These are phyloP conservation scores for Megaceryle torquata DNA, from an alignment of 2,113 vertebrate genomes.

Conservation along the genomic window DNA sequence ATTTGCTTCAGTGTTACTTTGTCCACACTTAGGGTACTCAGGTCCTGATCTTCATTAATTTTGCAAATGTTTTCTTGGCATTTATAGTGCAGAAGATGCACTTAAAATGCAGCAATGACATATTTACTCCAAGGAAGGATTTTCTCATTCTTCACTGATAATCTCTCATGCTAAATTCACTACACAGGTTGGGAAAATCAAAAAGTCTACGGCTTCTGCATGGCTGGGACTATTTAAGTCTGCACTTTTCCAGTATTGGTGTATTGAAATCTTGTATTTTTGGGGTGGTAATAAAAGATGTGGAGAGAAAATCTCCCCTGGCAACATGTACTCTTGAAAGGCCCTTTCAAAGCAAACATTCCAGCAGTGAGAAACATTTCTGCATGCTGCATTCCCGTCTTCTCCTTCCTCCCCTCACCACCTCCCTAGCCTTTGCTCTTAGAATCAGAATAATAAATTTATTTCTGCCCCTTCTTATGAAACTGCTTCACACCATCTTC, in stretches of 20 bases:
- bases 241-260: not conserved
- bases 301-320: conserved; percentile 43
- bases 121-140: not conserved
- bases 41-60: not conserved
- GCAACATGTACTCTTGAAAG: conserved; percentile 33
- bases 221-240: not conserved
- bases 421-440: not conserved
- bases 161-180: not conserved
- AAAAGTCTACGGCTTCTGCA: not conserved
- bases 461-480: not conserved
- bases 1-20: not conserved
- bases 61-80: not conserved
- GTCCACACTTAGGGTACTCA: not conserved
- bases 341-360: conserved; percentile 25
- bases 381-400: not conserved
- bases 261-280: conserved; percentile 22
- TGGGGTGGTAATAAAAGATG: conserved; percentile 10
- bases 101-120: not conserved
- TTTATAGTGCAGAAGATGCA: not conserved
- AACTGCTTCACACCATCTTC: not conserved
- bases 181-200: not conserved
- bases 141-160: not conserved
- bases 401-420: not conserved
- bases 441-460: not conserved
- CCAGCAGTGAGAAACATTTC: not conserved